Conservation (phyloP, 2,888 invertebrate species). For the Pachliopta kotzebuea region DNA sequence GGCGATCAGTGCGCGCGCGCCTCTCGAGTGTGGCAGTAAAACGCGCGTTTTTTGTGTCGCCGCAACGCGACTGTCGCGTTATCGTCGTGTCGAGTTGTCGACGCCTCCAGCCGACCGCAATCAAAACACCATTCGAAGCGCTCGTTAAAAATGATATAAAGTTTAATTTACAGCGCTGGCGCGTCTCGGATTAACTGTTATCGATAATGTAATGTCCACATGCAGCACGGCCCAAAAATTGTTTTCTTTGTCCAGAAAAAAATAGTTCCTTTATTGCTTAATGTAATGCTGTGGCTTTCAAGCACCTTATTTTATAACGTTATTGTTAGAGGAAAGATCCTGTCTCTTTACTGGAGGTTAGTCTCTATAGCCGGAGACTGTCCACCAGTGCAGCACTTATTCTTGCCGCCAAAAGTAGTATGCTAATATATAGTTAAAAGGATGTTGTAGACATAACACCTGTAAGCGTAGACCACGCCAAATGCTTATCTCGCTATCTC, state of each 20-base stretch:
- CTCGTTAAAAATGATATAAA: constrained; percentile 80
- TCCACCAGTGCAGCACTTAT: too few relatives aligned
- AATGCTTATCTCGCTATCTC: too few relatives aligned
- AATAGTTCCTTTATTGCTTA: constrained; percentile 54
- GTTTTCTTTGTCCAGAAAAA: constrained; percentile 62
- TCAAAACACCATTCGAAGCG: constrained; percentile 77
- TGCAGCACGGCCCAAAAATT: constrained; percentile 58
- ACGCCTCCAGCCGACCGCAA: constrained; percentile 78
- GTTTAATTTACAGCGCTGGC: constrained; percentile 73
- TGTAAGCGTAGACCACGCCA: too few relatives aligned
- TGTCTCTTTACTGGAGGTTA: too few relatives aligned
- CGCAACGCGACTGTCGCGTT: constrained; percentile 74
- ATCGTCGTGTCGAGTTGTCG: constrained; percentile 79
- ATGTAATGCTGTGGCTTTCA: constrained; percentile 36
- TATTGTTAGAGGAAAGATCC: background rate
- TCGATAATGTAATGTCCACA: constrained; percentile 68
- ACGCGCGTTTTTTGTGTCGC: constrained; percentile 70
- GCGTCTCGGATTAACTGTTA: constrained; percentile 72
- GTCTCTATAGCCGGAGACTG: too few relatives aligned
- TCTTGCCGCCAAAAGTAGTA: too few relatives aligned
- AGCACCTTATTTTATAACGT: constrained; percentile 24
- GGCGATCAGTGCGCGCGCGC: constrained; percentile 35
- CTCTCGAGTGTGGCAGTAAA: constrained; percentile 65
- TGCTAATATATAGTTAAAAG: too few relatives aligned
- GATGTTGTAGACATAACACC: too few relatives aligned